Base-by-base conservation (phyloP, 2,888 invertebrate species). In the Apodemia zela region DNA sequence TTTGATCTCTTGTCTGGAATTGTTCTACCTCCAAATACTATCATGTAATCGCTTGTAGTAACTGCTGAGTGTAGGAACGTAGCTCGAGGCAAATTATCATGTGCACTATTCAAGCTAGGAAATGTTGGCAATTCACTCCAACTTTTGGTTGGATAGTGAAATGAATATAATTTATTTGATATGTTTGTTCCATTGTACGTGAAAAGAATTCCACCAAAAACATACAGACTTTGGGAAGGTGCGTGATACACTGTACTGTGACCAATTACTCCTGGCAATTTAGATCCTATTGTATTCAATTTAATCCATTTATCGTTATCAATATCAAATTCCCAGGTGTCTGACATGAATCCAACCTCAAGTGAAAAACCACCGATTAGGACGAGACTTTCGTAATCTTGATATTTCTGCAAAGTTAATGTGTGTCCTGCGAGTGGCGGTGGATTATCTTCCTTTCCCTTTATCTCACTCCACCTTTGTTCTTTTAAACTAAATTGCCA, bases 401-500 rank as follows among this genome's bases (percentile, higher is more conserved):
- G 93, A 75, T 94, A 95, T 66, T 95, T 94, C 61, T 96, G 94
- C 60, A 96, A 93, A 0, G 98, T 98, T 65, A 99, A 86, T 0
- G 97, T 97, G 76, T 98, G 98, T 0, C 98, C 98, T 0, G 98
- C 97, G n/a, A 98, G 85, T 0, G 96, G 93, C 0, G 97, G 96
- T 61, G 94, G 93, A 29, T 88, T 85, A 54, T 91, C 89, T 63
- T 92, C 91, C 70, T 85, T 87, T 62, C 93, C 90, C 61, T 91
- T 93, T 17, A 96, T 94, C 72, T 94, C 94, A 69, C 94, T 94
- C 97, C 97, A 97, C 59, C 96, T 92, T 73, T 96, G 96, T 80
- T 96, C 96, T 76, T 96, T 96, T 66, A 97, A 93, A 73, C 96
- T 96, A 78, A 98, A 98, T 75, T 96, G 97, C 98, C 98, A 98